Percentiles rank a stretch among this genome's conserved stretches.
phyloP scores from a whole-genome alignment of 2,888 invertebrate genomes.

The Muscina levida region DNA sequence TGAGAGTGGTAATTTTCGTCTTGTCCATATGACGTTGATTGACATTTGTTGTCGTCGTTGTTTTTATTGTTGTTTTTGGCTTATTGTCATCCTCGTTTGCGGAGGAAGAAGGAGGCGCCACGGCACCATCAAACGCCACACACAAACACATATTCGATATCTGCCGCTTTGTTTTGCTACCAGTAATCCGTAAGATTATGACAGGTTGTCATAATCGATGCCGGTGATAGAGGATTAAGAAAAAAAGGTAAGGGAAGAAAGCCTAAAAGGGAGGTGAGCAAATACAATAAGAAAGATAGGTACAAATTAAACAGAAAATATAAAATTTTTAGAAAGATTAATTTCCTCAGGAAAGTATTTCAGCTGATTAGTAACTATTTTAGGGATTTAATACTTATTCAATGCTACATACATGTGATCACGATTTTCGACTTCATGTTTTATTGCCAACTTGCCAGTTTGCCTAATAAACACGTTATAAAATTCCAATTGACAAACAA shows the following conservation, averaged over 20 bases:
- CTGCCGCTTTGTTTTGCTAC: neutral
- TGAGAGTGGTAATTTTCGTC: constrained; percentile 16
- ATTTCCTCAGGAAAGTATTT: too few species aligned
- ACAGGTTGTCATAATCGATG: constrained; percentile 50
- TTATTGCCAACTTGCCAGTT: too few species aligned
- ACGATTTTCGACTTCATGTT: too few species aligned
- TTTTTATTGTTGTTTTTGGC: constrained; percentile 19
- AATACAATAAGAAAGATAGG: too few species aligned
- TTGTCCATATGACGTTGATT: constrained; percentile 61
- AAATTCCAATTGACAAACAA: constrained; percentile 63
- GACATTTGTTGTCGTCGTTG: constrained; percentile 62
- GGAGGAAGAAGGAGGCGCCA: constrained; percentile 33
- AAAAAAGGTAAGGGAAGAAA: too few species aligned
- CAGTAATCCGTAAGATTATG: constrained; percentile 35
- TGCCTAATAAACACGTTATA: constrained; percentile 64
- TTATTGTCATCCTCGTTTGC: constrained; percentile 7
- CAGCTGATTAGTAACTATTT: too few species aligned
- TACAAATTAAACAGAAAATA: too few species aligned
- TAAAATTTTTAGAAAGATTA: too few species aligned
- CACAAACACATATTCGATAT: too few species aligned
- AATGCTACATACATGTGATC: too few species aligned
- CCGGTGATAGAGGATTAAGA: neutral
- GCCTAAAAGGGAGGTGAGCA: too few species aligned
- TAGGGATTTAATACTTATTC: too few species aligned
- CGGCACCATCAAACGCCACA: constrained; percentile 25